Conservation (phyloP, 2,888 invertebrate species). For the Keiferia lycopersicella region DNA sequence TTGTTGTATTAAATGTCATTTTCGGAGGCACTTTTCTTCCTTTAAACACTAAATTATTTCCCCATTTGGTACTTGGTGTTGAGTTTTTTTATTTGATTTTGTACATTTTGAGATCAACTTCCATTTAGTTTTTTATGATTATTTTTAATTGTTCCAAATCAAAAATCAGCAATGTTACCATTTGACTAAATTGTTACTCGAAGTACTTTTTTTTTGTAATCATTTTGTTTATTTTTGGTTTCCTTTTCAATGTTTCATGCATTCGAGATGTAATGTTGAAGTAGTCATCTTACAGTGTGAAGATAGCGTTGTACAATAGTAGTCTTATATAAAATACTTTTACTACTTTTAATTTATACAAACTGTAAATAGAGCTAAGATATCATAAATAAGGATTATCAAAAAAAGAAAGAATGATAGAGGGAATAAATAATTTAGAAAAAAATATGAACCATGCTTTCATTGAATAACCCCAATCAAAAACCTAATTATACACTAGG, state of each 20-base stretch:
- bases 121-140: slow-evolving; percentile 41
- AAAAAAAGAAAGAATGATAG: slow-evolving; percentile 77
- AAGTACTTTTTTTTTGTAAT: slow-evolving; percentile 24
- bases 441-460: slow-evolving; percentile 47
- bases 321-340: slow-evolving; percentile 72
- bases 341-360: slow-evolving; percentile 79
- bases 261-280: slow-evolving; percentile 42
- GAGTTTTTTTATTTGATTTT: slow-evolving; percentile 60
- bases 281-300: slow-evolving; percentile 69
- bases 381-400: slow-evolving; percentile 69
- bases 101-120: slow-evolving; percentile 60
- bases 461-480: slow-evolving; percentile 39
- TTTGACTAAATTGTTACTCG: slow-evolving; percentile 44
- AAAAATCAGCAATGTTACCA: slow-evolving; percentile 63
- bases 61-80: slow-evolving; percentile 76
- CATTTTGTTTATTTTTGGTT: slow-evolving; percentile 18
- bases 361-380: slow-evolving; percentile 79
- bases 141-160: slow-evolving; percentile 53
- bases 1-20: slow-evolving; percentile 58
- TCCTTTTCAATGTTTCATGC: slow-evolving; percentile 35
- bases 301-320: slow-evolving; percentile 78
- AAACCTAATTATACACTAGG: too few species aligned
- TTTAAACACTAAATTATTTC: slow-evolving; percentile 65
- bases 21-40: slow-evolving; percentile 63
- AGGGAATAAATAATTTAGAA: slow-evolving; percentile 76